phyloP scores from a whole-genome alignment of 2,113 vertebrate genomes.

The Lipophrys pholis region DNA sequence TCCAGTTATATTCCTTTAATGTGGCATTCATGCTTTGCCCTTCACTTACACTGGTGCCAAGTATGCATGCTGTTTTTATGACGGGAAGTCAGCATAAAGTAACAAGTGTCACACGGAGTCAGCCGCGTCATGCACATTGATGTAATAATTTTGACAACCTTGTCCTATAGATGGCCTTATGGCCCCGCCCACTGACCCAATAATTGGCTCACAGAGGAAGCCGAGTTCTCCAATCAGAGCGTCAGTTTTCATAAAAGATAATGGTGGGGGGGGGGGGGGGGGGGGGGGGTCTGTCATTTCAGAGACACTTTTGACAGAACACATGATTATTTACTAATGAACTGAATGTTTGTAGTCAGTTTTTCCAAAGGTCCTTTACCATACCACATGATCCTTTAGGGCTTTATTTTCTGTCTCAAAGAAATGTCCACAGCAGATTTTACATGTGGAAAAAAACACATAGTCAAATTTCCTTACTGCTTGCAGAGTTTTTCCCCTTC shows the following conservation, averaged over 20 bases:
- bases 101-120: slow-evolving; percentile 51
- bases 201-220: slow-evolving; percentile 36
- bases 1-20: slow-evolving; percentile 71
- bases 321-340: slow-evolving; percentile 46
- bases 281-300: too few relatives aligned
- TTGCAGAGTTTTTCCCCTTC: slow-evolving; percentile 38
- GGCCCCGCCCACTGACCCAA: slow-evolving; percentile 29
- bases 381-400: slow-evolving; percentile 47
- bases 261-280: neutral
- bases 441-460: slow-evolving; percentile 46
- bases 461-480: slow-evolving; percentile 67
- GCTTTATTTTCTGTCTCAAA: slow-evolving; percentile 45
- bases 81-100: slow-evolving; percentile 64
- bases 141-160: slow-evolving; percentile 51
- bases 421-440: slow-evolving; percentile 65
- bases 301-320: slow-evolving; percentile 52
- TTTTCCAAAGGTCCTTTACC: slow-evolving; percentile 47
- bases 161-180: slow-evolving; percentile 42
- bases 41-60: slow-evolving; percentile 56
- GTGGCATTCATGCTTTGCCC: slow-evolving; percentile 54
- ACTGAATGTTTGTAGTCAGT: slow-evolving; percentile 18
- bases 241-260: neutral
- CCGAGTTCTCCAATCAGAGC: slow-evolving; percentile 39
- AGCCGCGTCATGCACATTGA: slow-evolving; percentile 53
- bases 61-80: slow-evolving; percentile 53